Evolutionary conservation across 2,113 vertebrate genomes (phyloP).

Genomic region (Pristiophorus japonicus): DNA sequence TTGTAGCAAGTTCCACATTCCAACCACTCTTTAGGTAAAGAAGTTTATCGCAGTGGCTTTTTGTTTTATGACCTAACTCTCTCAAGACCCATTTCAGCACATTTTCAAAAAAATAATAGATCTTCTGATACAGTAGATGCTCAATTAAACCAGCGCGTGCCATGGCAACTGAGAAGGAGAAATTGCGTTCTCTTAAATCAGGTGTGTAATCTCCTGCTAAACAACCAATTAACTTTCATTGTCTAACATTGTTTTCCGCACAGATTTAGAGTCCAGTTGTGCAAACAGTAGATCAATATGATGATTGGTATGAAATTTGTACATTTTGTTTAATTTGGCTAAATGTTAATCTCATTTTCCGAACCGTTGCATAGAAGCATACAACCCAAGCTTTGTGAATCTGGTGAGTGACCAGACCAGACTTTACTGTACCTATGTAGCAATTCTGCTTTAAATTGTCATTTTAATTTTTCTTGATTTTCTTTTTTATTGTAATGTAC

Average conservation of each 20-base stretch:
- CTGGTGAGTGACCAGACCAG: not conserved
- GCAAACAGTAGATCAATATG: not conserved
- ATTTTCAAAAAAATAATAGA: not conserved
- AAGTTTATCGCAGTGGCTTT: not conserved
- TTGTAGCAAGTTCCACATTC: not conserved
- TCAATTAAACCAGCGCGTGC: not conserved
- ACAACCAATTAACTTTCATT: constrained; percentile 3
- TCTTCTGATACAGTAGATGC: not conserved
- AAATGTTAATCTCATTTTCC: not conserved
- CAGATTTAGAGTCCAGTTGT: not conserved
- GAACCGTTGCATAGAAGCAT: not conserved
- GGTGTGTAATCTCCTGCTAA: not conserved
- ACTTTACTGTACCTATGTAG: not conserved
- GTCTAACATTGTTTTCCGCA: not conserved
- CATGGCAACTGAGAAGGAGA: not conserved
- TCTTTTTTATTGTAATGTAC: not conserved
- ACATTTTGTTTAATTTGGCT: not conserved
- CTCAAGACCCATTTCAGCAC: not conserved
- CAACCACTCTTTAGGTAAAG: not conserved
- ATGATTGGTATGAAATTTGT: not conserved
- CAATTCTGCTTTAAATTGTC: not conserved
- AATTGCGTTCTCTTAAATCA: not conserved
- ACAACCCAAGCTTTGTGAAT: not conserved
- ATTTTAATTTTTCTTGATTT: too few relatives aligned
- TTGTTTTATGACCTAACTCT: not conserved